phyloP scores from a whole-genome alignment of 2,797 vertebrate genomes.

The Lagorchestes hirsutus region DNA sequence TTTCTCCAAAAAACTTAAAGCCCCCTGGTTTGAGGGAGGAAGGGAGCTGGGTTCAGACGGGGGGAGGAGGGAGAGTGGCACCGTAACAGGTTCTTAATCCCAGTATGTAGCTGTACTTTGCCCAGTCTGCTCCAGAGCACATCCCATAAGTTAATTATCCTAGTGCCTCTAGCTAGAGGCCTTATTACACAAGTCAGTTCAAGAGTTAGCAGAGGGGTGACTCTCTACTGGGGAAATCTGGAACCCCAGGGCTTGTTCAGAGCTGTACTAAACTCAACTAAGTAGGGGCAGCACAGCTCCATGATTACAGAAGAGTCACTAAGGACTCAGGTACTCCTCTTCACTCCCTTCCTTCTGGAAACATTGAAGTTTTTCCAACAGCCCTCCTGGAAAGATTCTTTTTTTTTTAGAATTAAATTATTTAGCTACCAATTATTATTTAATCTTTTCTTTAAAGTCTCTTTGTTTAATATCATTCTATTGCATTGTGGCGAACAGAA shows the following conservation, averaged over 20 bases:
- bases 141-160: background rate
- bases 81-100: background rate
- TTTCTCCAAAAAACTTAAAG: background rate
- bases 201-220: constrained; percentile 5
- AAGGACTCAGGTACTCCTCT: background rate
- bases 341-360: background rate
- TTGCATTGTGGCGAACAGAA: background rate
- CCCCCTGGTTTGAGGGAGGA: background rate
- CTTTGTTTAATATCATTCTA: background rate
- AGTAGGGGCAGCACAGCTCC: background rate
- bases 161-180: background rate
- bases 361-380: background rate
- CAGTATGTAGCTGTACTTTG: background rate
- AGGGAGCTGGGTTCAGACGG: background rate
- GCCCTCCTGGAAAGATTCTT: too few species aligned
- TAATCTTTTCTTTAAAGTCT: background rate
- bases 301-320: background rate
- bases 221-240: background rate
- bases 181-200: background rate
- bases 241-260: background rate
- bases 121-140: background rate
- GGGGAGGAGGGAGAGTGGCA: background rate
- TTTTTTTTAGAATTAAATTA: background rate
- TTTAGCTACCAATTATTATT: background rate
- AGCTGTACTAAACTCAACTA: background rate